phyloP scores from a whole-genome alignment of 2,797 vertebrate genomes.

The Sebastes hubbsi region DNA sequence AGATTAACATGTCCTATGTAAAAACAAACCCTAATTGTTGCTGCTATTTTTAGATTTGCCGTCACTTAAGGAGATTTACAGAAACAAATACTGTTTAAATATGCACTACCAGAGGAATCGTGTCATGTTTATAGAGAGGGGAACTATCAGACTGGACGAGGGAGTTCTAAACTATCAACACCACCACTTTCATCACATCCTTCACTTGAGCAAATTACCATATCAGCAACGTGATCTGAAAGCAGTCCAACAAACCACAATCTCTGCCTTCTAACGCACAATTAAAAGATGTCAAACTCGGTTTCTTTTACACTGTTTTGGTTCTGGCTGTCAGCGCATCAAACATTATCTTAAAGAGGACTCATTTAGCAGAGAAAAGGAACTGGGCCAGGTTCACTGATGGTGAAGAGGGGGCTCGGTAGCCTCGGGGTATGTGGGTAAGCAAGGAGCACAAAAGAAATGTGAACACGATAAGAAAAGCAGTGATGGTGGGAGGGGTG shows the following conservation, averaged over 20 bases:
- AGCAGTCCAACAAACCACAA: constrained; percentile 75
- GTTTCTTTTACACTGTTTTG: constrained; percentile 83
- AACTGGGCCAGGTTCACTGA: constrained; percentile 58
- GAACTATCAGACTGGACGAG: constrained; percentile 56
- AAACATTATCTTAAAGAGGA: constrained; percentile 86
- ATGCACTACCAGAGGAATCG: constrained; percentile 16
- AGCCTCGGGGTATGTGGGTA: constrained; percentile 77
- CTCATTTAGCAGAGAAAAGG: constrained; percentile 84
- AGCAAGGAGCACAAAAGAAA: constrained; percentile 75
- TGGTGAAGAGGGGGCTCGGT: constrained; percentile 57
- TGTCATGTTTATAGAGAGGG: constrained; percentile 53
- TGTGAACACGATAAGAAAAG: constrained; percentile 83
- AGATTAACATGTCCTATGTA: constrained; percentile 12
- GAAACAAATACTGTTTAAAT: constrained; percentile 51
- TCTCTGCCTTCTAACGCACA: constrained; percentile 82
- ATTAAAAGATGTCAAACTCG: constrained; percentile 90
- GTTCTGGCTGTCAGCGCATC: constrained; percentile 83
- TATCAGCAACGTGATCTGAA: constrained; percentile 78
- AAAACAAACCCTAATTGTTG: background rate
- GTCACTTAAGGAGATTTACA: constrained; percentile 3
- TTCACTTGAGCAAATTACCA: constrained; percentile 74
- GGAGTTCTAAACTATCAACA: constrained; percentile 67
- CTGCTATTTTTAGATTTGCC: constrained; percentile 9
- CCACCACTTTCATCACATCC: constrained; percentile 73
- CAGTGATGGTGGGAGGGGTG: constrained; percentile 24